A percentile compares a stretch with the other conserved stretches of the same genome.
Conservation (phyloP, 2,888 invertebrate species). For the Petrophora chlorosata region DNA sequence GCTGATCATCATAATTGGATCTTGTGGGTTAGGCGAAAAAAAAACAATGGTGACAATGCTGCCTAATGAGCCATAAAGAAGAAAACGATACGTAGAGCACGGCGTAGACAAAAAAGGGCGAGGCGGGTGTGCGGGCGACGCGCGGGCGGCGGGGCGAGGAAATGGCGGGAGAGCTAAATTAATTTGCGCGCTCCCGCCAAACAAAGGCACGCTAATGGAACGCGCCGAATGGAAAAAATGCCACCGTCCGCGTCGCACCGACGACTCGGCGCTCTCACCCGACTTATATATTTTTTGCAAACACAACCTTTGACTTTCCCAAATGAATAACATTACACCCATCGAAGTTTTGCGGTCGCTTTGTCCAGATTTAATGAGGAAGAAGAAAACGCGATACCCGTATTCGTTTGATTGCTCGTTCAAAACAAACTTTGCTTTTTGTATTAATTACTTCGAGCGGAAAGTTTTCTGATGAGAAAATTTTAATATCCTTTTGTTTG, state of each 20-base stretch:
- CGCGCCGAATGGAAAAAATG: constrained; percentile 84
- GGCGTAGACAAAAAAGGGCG: constrained; percentile 82
- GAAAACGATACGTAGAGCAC: constrained; percentile 84
- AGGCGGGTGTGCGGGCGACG: constrained; percentile 61
- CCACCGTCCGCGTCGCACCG: constrained; percentile 84
- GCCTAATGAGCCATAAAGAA: constrained; percentile 84
- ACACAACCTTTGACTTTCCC: constrained; percentile 83
- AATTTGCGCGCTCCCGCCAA: constrained; percentile 84
- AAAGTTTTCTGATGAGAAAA: constrained; percentile 52
- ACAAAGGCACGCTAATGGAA: constrained; percentile 85
- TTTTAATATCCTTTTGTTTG: constrained; percentile 41
- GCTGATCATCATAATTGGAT: constrained; percentile 80
- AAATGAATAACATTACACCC: constrained; percentile 83
- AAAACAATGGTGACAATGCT: constrained; percentile 82
- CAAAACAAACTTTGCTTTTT: constrained; percentile 62
- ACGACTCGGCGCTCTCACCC: constrained; percentile 80
- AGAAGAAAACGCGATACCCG: constrained; percentile 67
- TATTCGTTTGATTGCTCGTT: constrained; percentile 64
- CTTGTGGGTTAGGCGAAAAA: constrained; percentile 70
- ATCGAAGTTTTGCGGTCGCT: constrained; percentile 71
- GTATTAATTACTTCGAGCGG: constrained; percentile 64
- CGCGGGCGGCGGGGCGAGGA: constrained; percentile 67
- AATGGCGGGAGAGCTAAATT: constrained; percentile 84
- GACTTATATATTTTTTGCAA: constrained; percentile 73
- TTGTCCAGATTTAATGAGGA: constrained; percentile 77